Conservation (phyloP, 2,113 vertebrate genomes). For the Anser cygnoides region DNA sequence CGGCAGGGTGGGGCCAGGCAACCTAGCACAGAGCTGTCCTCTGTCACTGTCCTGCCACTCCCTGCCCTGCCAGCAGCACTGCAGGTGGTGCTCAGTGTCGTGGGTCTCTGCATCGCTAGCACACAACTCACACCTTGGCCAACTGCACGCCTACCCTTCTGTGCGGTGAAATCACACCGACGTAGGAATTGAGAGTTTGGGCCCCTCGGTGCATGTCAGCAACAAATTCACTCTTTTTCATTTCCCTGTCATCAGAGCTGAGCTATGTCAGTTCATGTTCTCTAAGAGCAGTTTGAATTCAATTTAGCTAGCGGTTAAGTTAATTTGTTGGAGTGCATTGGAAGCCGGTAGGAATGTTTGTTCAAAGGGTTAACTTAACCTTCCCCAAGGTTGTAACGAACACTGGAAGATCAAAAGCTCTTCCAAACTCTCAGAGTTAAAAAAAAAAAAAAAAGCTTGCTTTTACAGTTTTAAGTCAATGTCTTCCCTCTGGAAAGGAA, state of each 20-base stretch:
- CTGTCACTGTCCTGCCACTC: not conserved
- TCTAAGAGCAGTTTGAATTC: constrained; percentile 40
- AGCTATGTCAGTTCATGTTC: not conserved
- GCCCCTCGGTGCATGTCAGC: not conserved
- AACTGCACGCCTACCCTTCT: not conserved
- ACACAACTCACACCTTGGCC: not conserved
- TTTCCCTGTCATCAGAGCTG: constrained; percentile 2
- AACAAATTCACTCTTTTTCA: not conserved
- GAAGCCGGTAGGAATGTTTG: constrained; percentile 30
- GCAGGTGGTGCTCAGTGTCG: accelerated
- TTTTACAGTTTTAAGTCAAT: constrained; percentile 27
- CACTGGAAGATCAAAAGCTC: constrained; percentile 51
- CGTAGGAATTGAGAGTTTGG: not conserved
- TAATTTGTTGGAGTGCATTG: constrained; percentile 4
- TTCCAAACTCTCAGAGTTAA: not conserved
- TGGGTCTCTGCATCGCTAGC: not conserved
- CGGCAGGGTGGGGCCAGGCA: not conserved
- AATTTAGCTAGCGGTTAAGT: constrained; percentile 41
- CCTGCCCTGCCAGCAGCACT: not conserved
- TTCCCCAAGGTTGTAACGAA: constrained; percentile 1
- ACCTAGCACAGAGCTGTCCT: not conserved
- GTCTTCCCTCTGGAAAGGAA: constrained; percentile 27
- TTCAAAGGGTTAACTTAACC: constrained; percentile 59
- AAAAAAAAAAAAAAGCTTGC: not conserved
- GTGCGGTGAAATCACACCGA: not conserved